Evolutionary conservation across 1,140 invertebrate species (phyloP).

Genomic region (Hypothenemus hampei): DNA sequence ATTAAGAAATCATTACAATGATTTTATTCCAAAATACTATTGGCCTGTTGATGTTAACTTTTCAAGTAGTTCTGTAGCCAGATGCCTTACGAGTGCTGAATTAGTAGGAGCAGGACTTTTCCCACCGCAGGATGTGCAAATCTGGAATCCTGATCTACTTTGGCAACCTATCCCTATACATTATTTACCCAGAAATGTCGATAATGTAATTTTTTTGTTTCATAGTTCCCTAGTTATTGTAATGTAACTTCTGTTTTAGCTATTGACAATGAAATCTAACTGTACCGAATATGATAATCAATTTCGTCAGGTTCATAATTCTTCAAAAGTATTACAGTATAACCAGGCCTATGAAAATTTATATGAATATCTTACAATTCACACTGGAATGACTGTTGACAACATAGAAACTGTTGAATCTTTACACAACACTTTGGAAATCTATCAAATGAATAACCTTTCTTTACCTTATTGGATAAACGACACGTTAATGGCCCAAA

Average conservation of each 20-base stretch:
- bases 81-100: constrained; percentile 83
- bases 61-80: constrained; percentile 72
- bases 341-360: constrained; percentile 55
- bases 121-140: constrained; percentile 62
- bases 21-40: constrained; percentile 60
- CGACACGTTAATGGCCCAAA: constrained; percentile 62
- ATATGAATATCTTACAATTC: constrained; percentile 57
- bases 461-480: constrained; percentile 67
- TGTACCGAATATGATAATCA: constrained; percentile 59
- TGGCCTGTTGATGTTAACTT: constrained; percentile 61
- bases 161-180: constrained; percentile 90
- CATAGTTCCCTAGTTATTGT: too few relatives aligned
- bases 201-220: constrained; percentile 38
- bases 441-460: constrained; percentile 61
- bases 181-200: constrained; percentile 53
- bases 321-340: constrained; percentile 51
- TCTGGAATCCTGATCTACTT: constrained; percentile 64
- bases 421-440: constrained; percentile 68
- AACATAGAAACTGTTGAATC: constrained; percentile 65
- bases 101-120: constrained; percentile 77
- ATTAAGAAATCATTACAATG: constrained; percentile 63
- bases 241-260: too few relatives aligned
- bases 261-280: constrained; percentile 57
- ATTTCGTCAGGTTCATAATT: constrained; percentile 51
- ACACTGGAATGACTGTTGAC: constrained; percentile 62